Percentiles rank a stretch among this genome's conserved stretches.
Evolutionary conservation across 2,888 invertebrate genomes (phyloP).

Genomic region (Chydorus sphaericus): DNA sequence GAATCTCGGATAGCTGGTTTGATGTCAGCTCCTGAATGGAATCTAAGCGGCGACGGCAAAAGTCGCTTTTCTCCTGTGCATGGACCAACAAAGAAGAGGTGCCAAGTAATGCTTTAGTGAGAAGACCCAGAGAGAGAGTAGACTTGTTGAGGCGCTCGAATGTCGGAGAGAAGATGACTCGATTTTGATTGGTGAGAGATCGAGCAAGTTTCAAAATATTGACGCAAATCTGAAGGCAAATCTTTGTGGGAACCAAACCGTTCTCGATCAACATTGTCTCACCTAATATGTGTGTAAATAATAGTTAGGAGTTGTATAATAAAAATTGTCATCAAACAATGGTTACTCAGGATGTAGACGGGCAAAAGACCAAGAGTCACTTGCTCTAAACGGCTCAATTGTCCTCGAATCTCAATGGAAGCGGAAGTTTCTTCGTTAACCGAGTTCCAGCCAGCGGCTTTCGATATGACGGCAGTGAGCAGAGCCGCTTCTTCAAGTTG

Average conservation of each 20-base stretch:
- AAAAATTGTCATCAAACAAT: neutral
- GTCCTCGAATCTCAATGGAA: constrained; percentile 26
- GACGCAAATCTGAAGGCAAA: neutral
- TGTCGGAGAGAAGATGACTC: neutral
- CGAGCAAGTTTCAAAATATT: constrained; percentile 1
- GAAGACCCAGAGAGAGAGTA: neutral
- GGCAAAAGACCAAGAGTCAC: constrained; percentile 28
- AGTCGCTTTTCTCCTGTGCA: neutral
- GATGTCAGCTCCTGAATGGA: neutral
- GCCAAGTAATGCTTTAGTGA: neutral
- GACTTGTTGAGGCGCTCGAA: neutral
- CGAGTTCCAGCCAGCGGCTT: constrained; percentile 36
- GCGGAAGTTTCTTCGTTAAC: constrained; percentile 22
- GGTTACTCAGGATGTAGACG: constrained; percentile 20
- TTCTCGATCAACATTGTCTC: neutral
- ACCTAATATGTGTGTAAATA: neutral
- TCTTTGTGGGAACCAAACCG: neutral
- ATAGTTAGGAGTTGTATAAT: neutral
- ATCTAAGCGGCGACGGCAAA: constrained; percentile 1
- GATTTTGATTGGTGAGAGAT: neutral
- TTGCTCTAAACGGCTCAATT: constrained; percentile 26
- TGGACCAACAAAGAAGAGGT: neutral
- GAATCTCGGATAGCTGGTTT: neutral
- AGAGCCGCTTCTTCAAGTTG: constrained; percentile 59
- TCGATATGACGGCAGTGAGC: constrained; percentile 56